phyloP scores from a whole-genome alignment of 1,140 invertebrate species.

The Meloidogyne exigua region DNA sequence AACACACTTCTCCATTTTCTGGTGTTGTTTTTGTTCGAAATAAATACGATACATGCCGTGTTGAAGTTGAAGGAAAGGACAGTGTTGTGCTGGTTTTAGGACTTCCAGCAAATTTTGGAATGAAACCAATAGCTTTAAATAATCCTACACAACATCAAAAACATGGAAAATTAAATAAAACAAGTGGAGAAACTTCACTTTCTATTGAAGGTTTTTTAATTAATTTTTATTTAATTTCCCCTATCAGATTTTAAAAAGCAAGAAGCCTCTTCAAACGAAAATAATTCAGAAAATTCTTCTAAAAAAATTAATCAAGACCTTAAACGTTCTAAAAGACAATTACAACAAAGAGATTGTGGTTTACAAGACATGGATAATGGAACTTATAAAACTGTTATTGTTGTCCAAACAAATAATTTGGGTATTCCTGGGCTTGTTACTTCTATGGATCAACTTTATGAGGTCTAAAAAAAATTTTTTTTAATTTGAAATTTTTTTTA shows the following conservation, averaged over 20 bases:
- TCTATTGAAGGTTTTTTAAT: conserved; percentile 27
- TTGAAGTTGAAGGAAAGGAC: conserved; percentile 53
- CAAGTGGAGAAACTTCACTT: conserved; percentile 6
- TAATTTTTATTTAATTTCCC: neutral
- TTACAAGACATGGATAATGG: conserved; percentile 59
- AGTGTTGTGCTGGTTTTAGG: conserved; percentile 57
- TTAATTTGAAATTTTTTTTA: neutral
- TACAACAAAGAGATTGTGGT: conserved; percentile 51
- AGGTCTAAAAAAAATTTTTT: conserved; percentile 38
- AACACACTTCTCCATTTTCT: conserved; percentile 56
- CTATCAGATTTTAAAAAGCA: conserved; percentile 3
- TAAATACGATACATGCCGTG: conserved; percentile 63
- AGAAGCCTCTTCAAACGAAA: conserved; percentile 7
- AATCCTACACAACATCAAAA: conserved; percentile 24
- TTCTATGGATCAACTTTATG: conserved; percentile 64
- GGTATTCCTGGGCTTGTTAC: conserved; percentile 63
- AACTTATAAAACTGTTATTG: conserved; percentile 62
- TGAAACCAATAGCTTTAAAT: conserved; percentile 61
- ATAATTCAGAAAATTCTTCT: neutral
- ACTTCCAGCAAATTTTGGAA: conserved; percentile 60
- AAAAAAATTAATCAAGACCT: conserved; percentile 4
- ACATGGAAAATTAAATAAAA: conserved; percentile 38
- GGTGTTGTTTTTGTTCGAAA: conserved; percentile 64
- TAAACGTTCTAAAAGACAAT: conserved; percentile 36
- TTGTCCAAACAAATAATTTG: conserved; percentile 63